Conservation (phyloP, 2,797 vertebrate genomes). For the Varecia variegata region DNA sequence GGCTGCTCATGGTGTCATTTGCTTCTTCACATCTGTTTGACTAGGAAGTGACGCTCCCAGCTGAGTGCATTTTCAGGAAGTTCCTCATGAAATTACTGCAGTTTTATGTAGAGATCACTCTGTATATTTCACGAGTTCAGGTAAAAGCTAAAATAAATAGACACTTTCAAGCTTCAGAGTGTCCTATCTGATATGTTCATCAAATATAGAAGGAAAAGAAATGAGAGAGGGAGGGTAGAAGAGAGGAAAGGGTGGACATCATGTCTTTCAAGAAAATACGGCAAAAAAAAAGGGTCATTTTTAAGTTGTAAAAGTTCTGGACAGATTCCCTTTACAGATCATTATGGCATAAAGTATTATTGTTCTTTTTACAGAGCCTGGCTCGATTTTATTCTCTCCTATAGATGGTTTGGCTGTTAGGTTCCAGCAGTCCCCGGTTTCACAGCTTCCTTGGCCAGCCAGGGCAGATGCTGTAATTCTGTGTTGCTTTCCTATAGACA, state of each 20-base stretch:
- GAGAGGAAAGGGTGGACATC: background rate
- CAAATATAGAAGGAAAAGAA: background rate
- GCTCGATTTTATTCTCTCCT: conserved; percentile 45
- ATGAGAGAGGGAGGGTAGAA: background rate
- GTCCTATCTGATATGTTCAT: background rate
- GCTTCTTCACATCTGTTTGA: conserved; percentile 51
- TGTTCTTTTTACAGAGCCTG: conserved; percentile 52
- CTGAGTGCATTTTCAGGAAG: conserved; percentile 8
- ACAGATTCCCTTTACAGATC: conserved; percentile 56
- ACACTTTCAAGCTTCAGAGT: background rate
- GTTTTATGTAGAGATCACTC: background rate
- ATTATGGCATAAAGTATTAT: conserved; percentile 54
- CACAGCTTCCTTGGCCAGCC: conserved; percentile 23
- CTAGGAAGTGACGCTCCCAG: conserved; percentile 34
- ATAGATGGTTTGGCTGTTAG: background rate
- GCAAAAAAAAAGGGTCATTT: conserved; percentile 49
- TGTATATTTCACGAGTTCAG: conserved; percentile 42
- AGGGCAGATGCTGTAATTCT: background rate
- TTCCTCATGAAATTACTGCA: conserved; percentile 40
- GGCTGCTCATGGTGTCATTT: conserved; percentile 25
- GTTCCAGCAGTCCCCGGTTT: conserved; percentile 28
- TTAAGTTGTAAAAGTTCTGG: conserved; percentile 64
- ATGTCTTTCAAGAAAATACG: conserved; percentile 38
- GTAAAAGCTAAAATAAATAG: conserved; percentile 37
- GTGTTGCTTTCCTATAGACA: background rate